Percentiles rank a stretch among this genome's conserved stretches.
phyloP scores from a whole-genome alignment of 2,888 invertebrate genomes.

The Pediacus dermestoides region DNA sequence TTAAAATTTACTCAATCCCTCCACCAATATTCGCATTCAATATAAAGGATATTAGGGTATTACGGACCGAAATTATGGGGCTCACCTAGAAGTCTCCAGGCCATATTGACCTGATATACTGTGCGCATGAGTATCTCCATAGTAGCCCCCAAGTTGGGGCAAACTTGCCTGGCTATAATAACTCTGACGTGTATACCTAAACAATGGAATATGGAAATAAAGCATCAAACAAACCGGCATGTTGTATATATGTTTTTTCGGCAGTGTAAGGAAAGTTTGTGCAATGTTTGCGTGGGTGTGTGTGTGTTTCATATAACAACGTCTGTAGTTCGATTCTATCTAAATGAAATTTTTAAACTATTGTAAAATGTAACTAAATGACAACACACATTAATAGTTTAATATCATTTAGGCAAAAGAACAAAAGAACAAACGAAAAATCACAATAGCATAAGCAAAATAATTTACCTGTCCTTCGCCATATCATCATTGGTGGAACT shows the following conservation, averaged over 20 bases:
- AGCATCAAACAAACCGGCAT: no score
- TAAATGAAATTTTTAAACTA: no score
- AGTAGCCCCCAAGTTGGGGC: slow-evolving; percentile 43
- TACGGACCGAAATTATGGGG: slow-evolving; percentile 17
- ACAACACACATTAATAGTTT: slow-evolving; percentile 4
- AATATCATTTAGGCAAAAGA: slow-evolving; percentile 2
- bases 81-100: slow-evolving; percentile 50
- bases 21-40: background rate
- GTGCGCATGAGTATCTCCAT: slow-evolving; percentile 49
- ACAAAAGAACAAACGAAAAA: slow-evolving; percentile 15
- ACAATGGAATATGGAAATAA: slow-evolving; percentile 37
- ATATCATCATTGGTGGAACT: slow-evolving; percentile 70
- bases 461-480: slow-evolving; percentile 56
- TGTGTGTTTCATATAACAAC: no score
- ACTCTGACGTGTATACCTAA: slow-evolving; percentile 50
- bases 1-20: no score
- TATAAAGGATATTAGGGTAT: slow-evolving; percentile 7
- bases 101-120: slow-evolving; percentile 47
- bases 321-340: no score
- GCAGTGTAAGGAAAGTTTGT: slow-evolving; percentile 10
- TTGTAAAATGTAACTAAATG: slow-evolving; percentile 4
- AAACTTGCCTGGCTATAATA: slow-evolving; percentile 49
- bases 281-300: slow-evolving; percentile 6
- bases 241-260: no score
- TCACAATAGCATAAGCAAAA: slow-evolving; percentile 16